These are phyloP conservation scores for Enoplolaimus lenunculus DNA, from an alignment of 2,888 invertebrate species.

Conservation along the genomic window DNA sequence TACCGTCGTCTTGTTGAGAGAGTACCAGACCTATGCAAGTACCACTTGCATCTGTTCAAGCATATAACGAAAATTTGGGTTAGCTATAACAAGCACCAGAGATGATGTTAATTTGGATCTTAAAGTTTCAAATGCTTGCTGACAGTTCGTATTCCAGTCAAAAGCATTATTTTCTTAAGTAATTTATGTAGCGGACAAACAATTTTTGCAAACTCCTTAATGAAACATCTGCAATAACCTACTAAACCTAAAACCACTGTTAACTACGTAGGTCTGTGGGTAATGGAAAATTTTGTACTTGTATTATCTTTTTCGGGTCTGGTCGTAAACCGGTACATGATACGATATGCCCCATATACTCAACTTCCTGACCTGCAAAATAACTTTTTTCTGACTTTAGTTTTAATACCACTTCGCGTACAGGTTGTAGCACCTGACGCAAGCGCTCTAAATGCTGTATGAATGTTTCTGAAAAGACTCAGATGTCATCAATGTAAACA, in stretches of 20 bases:
- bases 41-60: constrained; percentile 29
- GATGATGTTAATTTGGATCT: constrained; percentile 18
- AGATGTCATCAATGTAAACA: constrained; percentile 13
- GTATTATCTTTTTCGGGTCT: constrained; percentile 20
- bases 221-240: constrained; percentile 24
- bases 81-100: constrained; percentile 22
- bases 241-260: constrained; percentile 27
- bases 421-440: constrained; percentile 23
- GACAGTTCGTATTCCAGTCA: constrained; percentile 27
- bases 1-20: constrained; percentile 25
- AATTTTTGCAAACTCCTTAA: constrained; percentile 25
- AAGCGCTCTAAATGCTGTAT: constrained; percentile 24
- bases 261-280: constrained; percentile 25
- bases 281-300: constrained; percentile 23
- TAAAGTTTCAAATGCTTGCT: too few relatives aligned
- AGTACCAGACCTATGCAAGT: constrained; percentile 30
- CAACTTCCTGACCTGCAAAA: constrained; percentile 17
- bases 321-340: constrained; percentile 22
- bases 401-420: constrained; percentile 22
- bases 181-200: constrained; percentile 25
- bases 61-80: constrained; percentile 23
- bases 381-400: constrained; percentile 27
- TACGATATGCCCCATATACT: constrained; percentile 26
- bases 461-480: constrained; percentile 18
- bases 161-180: constrained; percentile 25